A percentile compares a stretch with the other conserved stretches of the same genome.
These are phyloP conservation scores for Galbula dea DNA, from an alignment of 2,113 vertebrate species.

Conservation along the genomic window DNA sequence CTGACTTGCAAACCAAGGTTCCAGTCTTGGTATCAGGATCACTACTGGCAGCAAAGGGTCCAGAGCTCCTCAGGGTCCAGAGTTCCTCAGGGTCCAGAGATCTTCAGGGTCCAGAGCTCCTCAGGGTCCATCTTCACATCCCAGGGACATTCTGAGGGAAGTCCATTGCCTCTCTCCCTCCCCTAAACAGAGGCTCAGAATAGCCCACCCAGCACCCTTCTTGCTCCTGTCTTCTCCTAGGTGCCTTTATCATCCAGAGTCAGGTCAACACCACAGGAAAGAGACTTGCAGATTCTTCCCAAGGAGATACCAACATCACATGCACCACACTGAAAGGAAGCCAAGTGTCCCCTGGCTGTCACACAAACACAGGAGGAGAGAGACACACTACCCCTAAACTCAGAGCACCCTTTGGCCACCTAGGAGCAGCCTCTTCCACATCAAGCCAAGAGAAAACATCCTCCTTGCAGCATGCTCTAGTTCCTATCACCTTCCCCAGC, in stretches of 20 bases:
- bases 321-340: background rate
- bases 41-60: background rate
- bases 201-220: background rate
- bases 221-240: background rate
- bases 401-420: conserved; percentile 26
- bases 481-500: background rate
- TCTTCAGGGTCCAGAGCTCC: background rate
- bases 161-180: background rate
- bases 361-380: background rate
- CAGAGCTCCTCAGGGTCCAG: accelerated
- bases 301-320: background rate
- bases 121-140: accelerated
- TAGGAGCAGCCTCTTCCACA: conserved; percentile 2
- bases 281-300: background rate
- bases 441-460: background rate
- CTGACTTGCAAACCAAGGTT: background rate
- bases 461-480: background rate
- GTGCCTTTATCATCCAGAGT: background rate
- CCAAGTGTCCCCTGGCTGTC: background rate
- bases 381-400: background rate
- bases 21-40: background rate
- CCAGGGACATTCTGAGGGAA: background rate
- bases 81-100: background rate
- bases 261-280: background rate
- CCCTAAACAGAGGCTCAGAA: background rate